Base-by-base conservation (phyloP, 2,113 vertebrate genomes). In the Heptranchias perlo region DNA sequence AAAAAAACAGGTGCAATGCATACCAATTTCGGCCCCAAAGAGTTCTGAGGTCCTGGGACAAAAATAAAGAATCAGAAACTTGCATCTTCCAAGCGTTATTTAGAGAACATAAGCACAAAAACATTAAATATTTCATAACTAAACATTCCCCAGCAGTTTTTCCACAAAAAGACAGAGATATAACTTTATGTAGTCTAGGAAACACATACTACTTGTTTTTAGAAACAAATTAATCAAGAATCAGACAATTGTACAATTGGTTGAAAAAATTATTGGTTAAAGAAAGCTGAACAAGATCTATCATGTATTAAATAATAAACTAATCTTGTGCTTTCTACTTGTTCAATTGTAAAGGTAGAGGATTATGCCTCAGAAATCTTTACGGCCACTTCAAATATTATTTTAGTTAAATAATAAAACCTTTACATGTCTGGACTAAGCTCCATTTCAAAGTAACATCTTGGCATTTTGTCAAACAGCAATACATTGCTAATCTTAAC, bases 261-360 rank as follows among this genome's bases (percentile, higher is more conserved):
- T 65, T 67, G 62, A 65, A 44, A 61, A 93, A 93, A 61, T 10
- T 78, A 94, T 23, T 47, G 62, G 6, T 65, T 67, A 39, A 65
- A 44, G n/a, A 93, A 93, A 61, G 2, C 78, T 82, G 16, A 93
- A 18, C 16, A 94, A 65, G 92, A 64, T 25, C 35, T 25, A 47
- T 94, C 61, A 94, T 65, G 61, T n/a, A 94, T 39, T 47, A 65
- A 67, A 94, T 58, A 94, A 25, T 25, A 67, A 7, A 44, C 6
- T 94, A 94, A 94, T 62, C 62, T 65, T 94, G 92, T 94, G 61
- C 8, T 94, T 94, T 65, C 52, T 67, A 65, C 62, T 28, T 65
- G 39, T 23, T 65, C 2, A 62, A 44, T 94, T 94, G 61, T 35
- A 94, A 94, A 47, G 7, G 21, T 39, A 39, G 39, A 94, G 35